Conservation (phyloP, 1,140 invertebrate species). For the Steinernema feltiae region DNA sequence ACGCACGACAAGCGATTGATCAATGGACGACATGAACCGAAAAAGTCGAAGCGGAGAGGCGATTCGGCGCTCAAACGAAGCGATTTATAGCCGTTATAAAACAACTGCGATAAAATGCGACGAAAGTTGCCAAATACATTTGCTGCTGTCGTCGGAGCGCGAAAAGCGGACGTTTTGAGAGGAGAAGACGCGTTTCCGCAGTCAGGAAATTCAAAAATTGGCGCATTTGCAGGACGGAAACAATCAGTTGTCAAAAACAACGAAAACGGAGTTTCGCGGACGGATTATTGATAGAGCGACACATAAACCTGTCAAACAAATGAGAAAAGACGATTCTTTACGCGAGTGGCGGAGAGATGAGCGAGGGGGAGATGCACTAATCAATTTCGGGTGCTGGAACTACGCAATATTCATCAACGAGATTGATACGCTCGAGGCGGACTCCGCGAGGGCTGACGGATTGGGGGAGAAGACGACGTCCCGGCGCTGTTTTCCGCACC, state of each 20-base stretch:
- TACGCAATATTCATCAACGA: constrained; percentile 8
- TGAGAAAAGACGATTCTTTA: not conserved
- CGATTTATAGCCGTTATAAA: not conserved
- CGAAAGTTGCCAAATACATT: not conserved
- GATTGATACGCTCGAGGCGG: constrained; percentile 3
- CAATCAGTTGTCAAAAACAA: not conserved
- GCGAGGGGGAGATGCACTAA: not conserved
- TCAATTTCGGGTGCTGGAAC: not conserved
- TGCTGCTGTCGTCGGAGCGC: not conserved
- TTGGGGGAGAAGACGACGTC: not conserved
- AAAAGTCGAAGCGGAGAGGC: not conserved
- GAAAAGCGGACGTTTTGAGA: not conserved
- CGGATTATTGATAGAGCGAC: constrained; percentile 11
- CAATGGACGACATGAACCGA: not conserved
- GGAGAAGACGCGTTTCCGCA: not conserved
- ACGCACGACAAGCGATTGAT: not conserved
- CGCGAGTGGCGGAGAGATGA: not conserved
- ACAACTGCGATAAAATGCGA: not conserved
- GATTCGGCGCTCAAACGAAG: not conserved
- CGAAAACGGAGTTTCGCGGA: not conserved
- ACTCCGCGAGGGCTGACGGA: not conserved
- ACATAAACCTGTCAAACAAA: constrained; percentile 8
- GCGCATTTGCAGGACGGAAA: not conserved
- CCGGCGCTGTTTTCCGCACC: constrained; percentile 9
- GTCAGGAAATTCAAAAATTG: not conserved